Evolutionary conservation across 2,888 invertebrate species (phyloP), one percentile per base, ranked within the genome.

Genomic region (Scaeva pyrastri): DNA sequence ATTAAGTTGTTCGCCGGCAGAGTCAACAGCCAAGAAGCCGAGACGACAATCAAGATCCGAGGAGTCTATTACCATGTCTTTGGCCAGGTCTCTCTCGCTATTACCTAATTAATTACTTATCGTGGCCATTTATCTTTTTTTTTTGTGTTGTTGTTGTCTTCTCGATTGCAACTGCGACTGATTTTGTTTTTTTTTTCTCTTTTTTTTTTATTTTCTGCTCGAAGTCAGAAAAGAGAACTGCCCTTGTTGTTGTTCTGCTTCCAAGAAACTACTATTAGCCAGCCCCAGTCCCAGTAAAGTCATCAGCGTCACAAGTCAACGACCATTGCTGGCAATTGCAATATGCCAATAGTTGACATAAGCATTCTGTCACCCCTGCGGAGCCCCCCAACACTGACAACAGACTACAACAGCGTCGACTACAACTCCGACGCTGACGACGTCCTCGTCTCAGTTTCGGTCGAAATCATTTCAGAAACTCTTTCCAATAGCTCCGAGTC

Each of bases 91-190:
- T 78, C 76, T 64, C 87, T 84, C 80, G 87, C 88, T 87, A 88
- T 88, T 88, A 88, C 88, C 87, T 88, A 88, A 88, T 88, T 88
- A 88, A 88, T 88, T 88, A 88, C 88, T 88, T 87, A 88, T 88
- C 88, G 84, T 64, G 60, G 73, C 79, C 75, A 88, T 88, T 88
- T 85, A 88, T 88, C 88, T 80, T 41, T 62, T 41, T 50, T 58
- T 26, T 55, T 56, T 73, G n/a, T n/a, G n/a, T n/a, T n/a, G n/a
- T n/a, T n/a, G 64, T 76, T 43, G 21, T 21, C 19, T 39, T 55
- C 45, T 12, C 39, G 50, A 52, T 70, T 39, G 21, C 12, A 5
- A 58, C 43, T 66, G n/a, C 64, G 45, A 68, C 36, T 52, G 48
- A 50, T 52, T 70, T 70, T 52, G n/a, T 56, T 41, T 8, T 23